Evolutionary conservation across 37 sponge, comb jelly and placozoan genomes (phyloP), one percentile per base, ranked within the genome.

Genomic region (Cliona cf. orientalis): DNA sequence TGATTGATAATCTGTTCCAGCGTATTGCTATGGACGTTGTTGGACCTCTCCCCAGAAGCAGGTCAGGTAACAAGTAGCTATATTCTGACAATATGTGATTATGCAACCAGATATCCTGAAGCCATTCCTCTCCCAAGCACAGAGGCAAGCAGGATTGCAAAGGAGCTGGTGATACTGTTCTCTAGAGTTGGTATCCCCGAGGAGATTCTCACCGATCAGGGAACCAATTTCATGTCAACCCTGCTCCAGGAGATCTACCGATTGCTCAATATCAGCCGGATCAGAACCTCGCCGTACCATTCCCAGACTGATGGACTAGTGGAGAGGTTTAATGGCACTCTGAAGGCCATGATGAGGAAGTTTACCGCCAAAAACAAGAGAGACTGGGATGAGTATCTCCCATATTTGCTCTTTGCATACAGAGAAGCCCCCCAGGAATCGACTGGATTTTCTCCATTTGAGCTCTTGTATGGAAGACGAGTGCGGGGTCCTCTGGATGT

Each of bases 401-500:
- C 83, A 9, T 75, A 69, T 46, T 44, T 88, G 36, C 42, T 88
- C 5, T 88, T 88, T 76, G 78, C 89, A 22, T 81, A 75, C 35
- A 26, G 78, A 76, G 9, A 82, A 87, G 56, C 75, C 65, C 26
- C 83, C 78, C 11, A 83, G 82, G 42, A 79, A 55, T 17, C 32
- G 69, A 2, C 4, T 66, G 7, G 88, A 82, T 0, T 79, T 11
- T 58, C 76, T 33, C 84, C 87, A 0, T 76, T 86, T 45, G 87
- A 86, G 73, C 45, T 86, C 2, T 31, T 86, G 39, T 86, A 78
- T 42, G 87, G 87, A 0, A 72, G 33, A 1, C 5, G 42, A 5
- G 88, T 87, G 23, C 80, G 88, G 9, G 88, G 88, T 29, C 88
- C 88, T 22, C 58, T 87, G 34, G 81, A 87, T 22, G 64, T 79